phyloP scores from a whole-genome alignment of 2,113 vertebrate species.

The Cichladusa arquata region DNA sequence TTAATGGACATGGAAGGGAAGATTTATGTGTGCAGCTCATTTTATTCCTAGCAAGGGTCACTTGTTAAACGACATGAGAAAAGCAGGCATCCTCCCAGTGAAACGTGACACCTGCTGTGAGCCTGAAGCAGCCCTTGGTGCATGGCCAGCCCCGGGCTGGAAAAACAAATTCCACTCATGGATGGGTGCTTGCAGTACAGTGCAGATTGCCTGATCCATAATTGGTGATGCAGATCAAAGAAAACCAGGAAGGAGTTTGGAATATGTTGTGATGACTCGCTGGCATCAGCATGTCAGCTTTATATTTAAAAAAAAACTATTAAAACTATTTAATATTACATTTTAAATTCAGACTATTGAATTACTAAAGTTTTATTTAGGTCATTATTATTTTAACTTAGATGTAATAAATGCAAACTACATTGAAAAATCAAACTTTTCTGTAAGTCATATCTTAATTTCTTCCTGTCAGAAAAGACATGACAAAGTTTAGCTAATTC shows the following conservation, averaged over 20 bases:
- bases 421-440: neutral
- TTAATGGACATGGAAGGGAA: neutral
- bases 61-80: neutral
- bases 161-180: too few species aligned
- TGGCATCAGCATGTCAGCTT: neutral
- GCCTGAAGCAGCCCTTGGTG: rapidly evolving
- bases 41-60: neutral
- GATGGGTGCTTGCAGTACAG: neutral
- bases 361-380: neutral
- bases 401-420: neutral
- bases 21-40: neutral
- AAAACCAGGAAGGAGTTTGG: neutral
- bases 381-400: neutral
- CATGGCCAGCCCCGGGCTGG: too few species aligned
- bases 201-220: rapidly evolving
- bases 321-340: neutral
- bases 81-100: neutral
- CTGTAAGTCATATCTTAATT: neutral
- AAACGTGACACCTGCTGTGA: rapidly evolving
- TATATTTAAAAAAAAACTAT: neutral
- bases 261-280: neutral
- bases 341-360: neutral
- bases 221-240: neutral
- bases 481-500: neutral
- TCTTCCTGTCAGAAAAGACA: neutral